These are phyloP conservation scores for Xenus cinereus DNA, from an alignment of 2,113 vertebrate genomes.

Conservation along the genomic window DNA sequence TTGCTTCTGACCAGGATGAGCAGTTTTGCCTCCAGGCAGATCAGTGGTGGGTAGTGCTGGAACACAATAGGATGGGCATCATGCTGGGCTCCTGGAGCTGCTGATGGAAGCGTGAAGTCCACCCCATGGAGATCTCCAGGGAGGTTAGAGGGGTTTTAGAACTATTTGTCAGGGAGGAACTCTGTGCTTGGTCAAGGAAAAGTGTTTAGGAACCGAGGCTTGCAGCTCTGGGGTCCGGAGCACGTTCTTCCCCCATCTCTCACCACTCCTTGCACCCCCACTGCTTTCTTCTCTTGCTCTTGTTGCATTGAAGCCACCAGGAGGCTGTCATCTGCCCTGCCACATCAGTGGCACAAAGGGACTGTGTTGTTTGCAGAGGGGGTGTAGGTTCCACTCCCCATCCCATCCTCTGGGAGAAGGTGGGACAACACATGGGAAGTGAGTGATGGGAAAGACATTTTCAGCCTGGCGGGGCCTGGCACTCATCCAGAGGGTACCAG, in stretches of 20 bases:
- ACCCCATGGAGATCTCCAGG: neutral
- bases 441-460: neutral
- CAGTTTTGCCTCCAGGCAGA: neutral
- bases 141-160: neutral
- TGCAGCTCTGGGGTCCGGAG: neutral
- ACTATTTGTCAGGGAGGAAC: neutral
- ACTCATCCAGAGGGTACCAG: neutral
- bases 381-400: neutral
- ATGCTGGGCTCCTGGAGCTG: neutral
- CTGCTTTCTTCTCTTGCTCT: neutral
- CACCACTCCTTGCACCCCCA: neutral
- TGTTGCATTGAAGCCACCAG: neutral
- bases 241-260: neutral
- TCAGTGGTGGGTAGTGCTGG: neutral
- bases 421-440: neutral
- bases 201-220: neutral
- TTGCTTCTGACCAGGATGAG: neutral
- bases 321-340: neutral
- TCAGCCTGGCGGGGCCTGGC: neutral
- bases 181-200: neutral
- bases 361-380: neutral
- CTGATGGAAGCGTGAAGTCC: neutral
- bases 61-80: neutral
- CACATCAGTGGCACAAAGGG: neutral
- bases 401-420: neutral